These are phyloP conservation scores for Semnopithecus entellus DNA, from an alignment of 2,113 vertebrate genomes.

Conservation along the genomic window DNA sequence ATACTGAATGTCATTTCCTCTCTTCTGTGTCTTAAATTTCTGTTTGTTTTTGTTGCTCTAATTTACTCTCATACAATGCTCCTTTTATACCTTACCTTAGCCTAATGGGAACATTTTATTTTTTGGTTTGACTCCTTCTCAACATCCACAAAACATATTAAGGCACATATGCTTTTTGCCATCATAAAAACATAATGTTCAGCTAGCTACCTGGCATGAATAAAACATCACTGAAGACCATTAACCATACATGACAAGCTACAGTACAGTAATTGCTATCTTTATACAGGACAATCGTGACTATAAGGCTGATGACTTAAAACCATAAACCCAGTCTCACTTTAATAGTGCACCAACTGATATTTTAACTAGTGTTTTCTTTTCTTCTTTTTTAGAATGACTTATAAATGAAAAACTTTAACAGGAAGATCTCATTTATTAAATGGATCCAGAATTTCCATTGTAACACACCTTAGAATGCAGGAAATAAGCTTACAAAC, in stretches of 20 bases:
- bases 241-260: slow-evolving; percentile 76
- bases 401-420: slow-evolving; percentile 25
- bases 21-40: slow-evolving; percentile 3
- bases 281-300: slow-evolving; percentile 74
- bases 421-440: background rate
- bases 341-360: slow-evolving; percentile 14
- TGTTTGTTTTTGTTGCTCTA: slow-evolving; percentile 32
- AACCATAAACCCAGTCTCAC: slow-evolving; percentile 57
- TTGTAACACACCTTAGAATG: background rate
- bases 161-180: slow-evolving; percentile 73
- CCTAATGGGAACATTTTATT: slow-evolving; percentile 46
- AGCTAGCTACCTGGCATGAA: slow-evolving; percentile 73
- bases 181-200: slow-evolving; percentile 73
- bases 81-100: slow-evolving; percentile 8
- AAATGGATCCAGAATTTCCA: slow-evolving; percentile 8
- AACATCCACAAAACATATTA: slow-evolving; percentile 72
- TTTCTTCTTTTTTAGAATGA: background rate
- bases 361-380: slow-evolving; percentile 40
- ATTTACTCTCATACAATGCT: slow-evolving; percentile 15
- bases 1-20: slow-evolving; percentile 28
- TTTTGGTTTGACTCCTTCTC: slow-evolving; percentile 61
- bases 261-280: slow-evolving; percentile 75
- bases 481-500: background rate
- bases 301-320: slow-evolving; percentile 50
- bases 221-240: slow-evolving; percentile 80